A percentile compares a stretch with the other conserved stretches of the same genome.
Conservation (phyloP, 2,113 vertebrate species). For the Odontophorus gujanensis region DNA sequence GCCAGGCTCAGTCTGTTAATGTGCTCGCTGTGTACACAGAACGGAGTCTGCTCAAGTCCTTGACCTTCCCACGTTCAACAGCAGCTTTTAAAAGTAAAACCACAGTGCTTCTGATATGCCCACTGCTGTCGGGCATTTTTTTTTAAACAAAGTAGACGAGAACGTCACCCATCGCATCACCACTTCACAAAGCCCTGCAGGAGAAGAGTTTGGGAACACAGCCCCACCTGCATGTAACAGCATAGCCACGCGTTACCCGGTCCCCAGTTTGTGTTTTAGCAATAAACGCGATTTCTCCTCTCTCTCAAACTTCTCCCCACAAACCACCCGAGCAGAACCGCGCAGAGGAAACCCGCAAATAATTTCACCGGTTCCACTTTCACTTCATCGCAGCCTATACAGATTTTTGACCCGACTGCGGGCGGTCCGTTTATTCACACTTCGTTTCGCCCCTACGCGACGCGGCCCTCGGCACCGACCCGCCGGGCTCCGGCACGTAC, state of each 20-base stretch:
- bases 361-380: not conserved
- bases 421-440: not conserved
- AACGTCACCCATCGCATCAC: not conserved
- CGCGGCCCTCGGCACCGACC: not conserved
- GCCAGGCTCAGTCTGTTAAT: constrained; percentile 54
- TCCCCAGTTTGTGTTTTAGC: not conserved
- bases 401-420: not conserved
- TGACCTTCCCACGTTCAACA: constrained; percentile 30
- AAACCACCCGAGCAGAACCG: not conserved
- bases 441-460: not conserved
- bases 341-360: not conserved
- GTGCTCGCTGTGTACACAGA: constrained; percentile 47
- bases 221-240: rapidly evolving
- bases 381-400: not conserved
- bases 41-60: constrained; percentile 44
- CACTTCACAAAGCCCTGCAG: not conserved
- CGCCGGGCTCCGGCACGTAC: not conserved
- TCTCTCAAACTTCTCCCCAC: not conserved
- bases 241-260: too few relatives aligned
- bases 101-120: not conserved
- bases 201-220: rapidly evolving
- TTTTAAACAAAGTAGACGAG: not conserved
- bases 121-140: rapidly evolving
- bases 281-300: not conserved
- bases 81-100: not conserved